Base-by-base conservation (phyloP, 2,888 invertebrate species). In the Rhogogaster chlorosoma region DNA sequence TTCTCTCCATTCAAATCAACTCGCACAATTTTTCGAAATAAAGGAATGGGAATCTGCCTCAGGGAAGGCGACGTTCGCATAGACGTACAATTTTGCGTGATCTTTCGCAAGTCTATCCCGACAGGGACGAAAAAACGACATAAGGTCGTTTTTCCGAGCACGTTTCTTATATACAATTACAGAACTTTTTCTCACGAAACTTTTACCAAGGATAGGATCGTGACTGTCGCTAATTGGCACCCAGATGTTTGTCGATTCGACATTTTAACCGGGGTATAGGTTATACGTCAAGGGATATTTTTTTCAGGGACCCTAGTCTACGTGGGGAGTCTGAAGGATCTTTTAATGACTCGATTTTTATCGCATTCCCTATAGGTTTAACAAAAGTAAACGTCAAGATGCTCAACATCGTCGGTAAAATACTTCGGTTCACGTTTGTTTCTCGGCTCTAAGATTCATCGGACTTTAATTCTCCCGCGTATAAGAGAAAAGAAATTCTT, bases 81-180 rank as follows among this genome's bases (percentile, higher is more conserved):
- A 53, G 53, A 53, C 38, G n/a, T 71, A 71, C n/a, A 71, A 71
- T 71, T 71, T 22, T 71, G 70, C 9, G 22, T 18, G 38, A 38
- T 38, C 9, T 71, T 38, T 71, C n/a, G 6, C 22, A 10, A 26
- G 7, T 73, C 22, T 73, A n/a, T 53, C 18, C 29, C 53, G 49
- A 53, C 45, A 49, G 38, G 12, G n/a, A 0, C n/a, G 22, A n/a
- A 15, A 26, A 77, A 36, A 71, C 45, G 49, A 32, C 45, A 49
- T 29, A 53, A 42, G 42, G 38, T 42, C 42, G 26, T 45, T 18
- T 45, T 53, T 9, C 18, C 49, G 32, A 32, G 80, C 80, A 80
- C 80, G 80, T 80, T 80, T 80, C 80, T 80, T 80, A 57, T 80
- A 80, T 61, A 80, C 80, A 80, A 80, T 80, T 57, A 80, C 57